Evolutionary conservation across 2,797 vertebrate species (phyloP), one percentile per base, ranked within the genome.

Genomic region (Typhlichthys eigenmanni): DNA sequence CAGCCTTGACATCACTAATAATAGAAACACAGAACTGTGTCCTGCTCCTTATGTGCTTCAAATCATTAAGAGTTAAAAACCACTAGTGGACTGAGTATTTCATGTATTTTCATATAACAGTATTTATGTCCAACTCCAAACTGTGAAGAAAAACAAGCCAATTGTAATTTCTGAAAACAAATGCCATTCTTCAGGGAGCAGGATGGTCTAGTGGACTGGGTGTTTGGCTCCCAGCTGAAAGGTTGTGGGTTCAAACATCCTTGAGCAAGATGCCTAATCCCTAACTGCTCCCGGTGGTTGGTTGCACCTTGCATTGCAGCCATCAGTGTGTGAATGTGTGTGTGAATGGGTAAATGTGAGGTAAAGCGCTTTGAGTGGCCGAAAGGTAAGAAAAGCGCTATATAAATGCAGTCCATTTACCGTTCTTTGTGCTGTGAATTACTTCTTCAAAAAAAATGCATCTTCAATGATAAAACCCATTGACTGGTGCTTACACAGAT

Each of bases 401-500:
- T 4, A 29, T 29, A 29, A 29, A 29, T 29, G 24, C 24, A 29
- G 24, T 29, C 24, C 24, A 29, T 29, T 29, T 17, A 17, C 17
- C 17, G 17, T 17, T 17, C 68, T 68, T 76, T 38, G 34, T 38
- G 34, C 34, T 38, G 34, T 38, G 34, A 38, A 38, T 38, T 5
- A 38, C 34, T 5, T 5, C 34, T 38, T 38, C 7, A 5, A 34
- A 34, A 34, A 5, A 5, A 5, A 1, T 34, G 4, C 34, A 7
- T 6, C 34, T 34, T 34, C 34, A 8, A 38, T 38, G 5, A 38
- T 6, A 38, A 38, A 38, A 38, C 68, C 66, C 34, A 62, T 77
- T 61, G 75, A 75, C 62, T 45, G 75, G 85, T 77, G 72, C 85
- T 84, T 87, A 84, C 82, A 85, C 87, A 83, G 84, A 79, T 71